Evolutionary conservation across 2,888 invertebrate genomes (phyloP).

Genomic region (Agrochola lychnidis): DNA sequence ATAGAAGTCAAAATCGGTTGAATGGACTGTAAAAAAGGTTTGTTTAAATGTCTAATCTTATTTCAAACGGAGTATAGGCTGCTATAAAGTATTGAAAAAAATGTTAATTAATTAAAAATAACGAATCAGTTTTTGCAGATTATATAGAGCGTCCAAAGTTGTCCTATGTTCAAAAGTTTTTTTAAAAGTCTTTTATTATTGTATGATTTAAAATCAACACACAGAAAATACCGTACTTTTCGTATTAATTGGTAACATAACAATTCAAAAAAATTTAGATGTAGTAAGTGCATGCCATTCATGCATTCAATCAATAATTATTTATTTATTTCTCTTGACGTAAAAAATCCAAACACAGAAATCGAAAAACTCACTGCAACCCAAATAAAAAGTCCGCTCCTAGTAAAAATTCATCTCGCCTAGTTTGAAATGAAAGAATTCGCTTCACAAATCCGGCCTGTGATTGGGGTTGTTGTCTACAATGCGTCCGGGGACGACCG

Average conservation of each 20-base stretch:
- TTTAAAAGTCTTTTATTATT: background rate
- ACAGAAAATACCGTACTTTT: background rate
- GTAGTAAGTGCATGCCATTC: background rate
- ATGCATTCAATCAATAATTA: no score
- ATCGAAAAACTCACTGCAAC: background rate
- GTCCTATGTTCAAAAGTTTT: background rate
- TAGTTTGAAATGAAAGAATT: slow-evolving; percentile 53
- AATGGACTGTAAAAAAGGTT: no score
- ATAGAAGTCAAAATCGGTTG: no score
- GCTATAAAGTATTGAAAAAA: background rate
- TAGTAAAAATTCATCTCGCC: slow-evolving; percentile 25
- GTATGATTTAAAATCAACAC: background rate
- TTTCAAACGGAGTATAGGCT: no score
- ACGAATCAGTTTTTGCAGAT: background rate
- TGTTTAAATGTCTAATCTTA: no score
- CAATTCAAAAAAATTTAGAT: background rate
- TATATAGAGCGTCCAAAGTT: background rate
- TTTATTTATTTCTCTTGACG: background rate
- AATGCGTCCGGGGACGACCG: slow-evolving; percentile 57
- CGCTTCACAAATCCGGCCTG: slow-evolving; percentile 53
- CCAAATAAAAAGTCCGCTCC: background rate
- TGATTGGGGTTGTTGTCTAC: slow-evolving; percentile 62
- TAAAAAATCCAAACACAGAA: background rate
- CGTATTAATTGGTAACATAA: background rate
- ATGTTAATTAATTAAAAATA: background rate